phyloP scores from a whole-genome alignment of 2,888 invertebrate genomes.

The Xestobium rufovillosum region DNA sequence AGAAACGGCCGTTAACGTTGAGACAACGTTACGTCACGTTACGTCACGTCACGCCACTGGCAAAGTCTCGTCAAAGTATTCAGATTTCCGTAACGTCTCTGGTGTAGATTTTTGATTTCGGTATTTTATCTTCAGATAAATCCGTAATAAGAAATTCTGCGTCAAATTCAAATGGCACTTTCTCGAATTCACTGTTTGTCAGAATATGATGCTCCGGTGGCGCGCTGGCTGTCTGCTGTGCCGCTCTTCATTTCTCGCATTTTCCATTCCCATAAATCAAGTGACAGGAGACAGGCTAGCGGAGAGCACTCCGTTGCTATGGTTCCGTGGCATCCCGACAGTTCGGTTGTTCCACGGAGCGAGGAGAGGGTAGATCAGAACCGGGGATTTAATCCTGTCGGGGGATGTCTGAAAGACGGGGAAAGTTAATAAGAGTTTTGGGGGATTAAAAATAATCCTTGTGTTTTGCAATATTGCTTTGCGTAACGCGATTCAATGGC shows the following conservation, averaged over 20 bases:
- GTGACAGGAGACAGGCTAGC: conserved; percentile 47
- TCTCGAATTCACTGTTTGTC: too few relatives aligned
- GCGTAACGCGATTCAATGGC: conserved; percentile 21
- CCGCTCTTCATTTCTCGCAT: conserved; percentile 48
- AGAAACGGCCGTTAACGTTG: too few relatives aligned
- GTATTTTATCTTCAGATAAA: too few relatives aligned
- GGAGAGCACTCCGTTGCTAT: conserved; percentile 45
- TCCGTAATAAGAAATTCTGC: too few relatives aligned
- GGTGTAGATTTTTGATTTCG: too few relatives aligned
- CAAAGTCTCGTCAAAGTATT: too few relatives aligned
- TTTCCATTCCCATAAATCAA: conserved; percentile 48
- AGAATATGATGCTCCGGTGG: conserved; percentile 28
- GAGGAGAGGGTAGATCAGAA: conserved; percentile 36
- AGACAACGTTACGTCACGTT: conserved; percentile 25
- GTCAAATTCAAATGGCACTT: too few relatives aligned
- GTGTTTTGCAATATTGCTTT: conserved; percentile 44
- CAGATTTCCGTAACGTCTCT: too few relatives aligned
- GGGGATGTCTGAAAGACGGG: conserved; percentile 39
- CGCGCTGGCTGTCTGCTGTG: conserved; percentile 39
- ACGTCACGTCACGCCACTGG: conserved; percentile 22
- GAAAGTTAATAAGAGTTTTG: conserved; percentile 46
- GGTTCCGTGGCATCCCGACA: conserved; percentile 47
- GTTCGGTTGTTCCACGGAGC: conserved; percentile 29
- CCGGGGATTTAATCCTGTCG: conserved; percentile 45
- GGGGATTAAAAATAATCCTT: conserved; percentile 46